Percentiles rank a stretch among this genome's conserved stretches.
Conservation (phyloP, 2,888 invertebrate species). For the Ephialtes manifestator region DNA sequence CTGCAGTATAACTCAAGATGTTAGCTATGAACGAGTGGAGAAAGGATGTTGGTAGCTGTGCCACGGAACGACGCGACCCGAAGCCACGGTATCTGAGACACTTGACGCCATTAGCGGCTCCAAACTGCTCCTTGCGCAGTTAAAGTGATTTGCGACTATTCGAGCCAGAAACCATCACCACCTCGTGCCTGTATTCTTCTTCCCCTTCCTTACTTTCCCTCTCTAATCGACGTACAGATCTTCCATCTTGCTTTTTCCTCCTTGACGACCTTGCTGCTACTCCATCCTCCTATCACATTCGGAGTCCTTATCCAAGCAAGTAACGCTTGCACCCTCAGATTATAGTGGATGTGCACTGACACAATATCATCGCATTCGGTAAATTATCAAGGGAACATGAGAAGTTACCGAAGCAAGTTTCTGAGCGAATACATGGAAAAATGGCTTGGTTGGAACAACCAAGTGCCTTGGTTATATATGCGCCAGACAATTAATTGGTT, state of each 20-base stretch:
- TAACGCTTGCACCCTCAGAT: background rate
- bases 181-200: slow-evolving; percentile 62
- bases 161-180: slow-evolving; percentile 45
- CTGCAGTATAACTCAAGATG: slow-evolving; percentile 34
- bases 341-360: background rate
- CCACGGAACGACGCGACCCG: slow-evolving; percentile 78
- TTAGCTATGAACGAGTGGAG: slow-evolving; percentile 25
- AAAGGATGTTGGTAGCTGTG: slow-evolving; percentile 55
- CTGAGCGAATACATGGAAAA: background rate
- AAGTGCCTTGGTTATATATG: too few relatives aligned
- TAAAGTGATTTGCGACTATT: slow-evolving; percentile 85
- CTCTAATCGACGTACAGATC: slow-evolving; percentile 46
- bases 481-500: too few relatives aligned
- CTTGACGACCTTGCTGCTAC: slow-evolving; percentile 47
- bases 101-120: slow-evolving; percentile 85
- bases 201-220: slow-evolving; percentile 34
- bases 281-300: background rate
- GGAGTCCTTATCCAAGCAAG: background rate
- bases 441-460: too few relatives aligned
- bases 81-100: slow-evolving; percentile 83
- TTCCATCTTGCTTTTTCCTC: slow-evolving; percentile 43
- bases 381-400: background rate
- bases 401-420: background rate
- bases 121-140: slow-evolving; percentile 84
- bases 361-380: background rate